Conservation (phyloP, 1,140 invertebrate genomes). For the Acromyrmex heyeri region DNA sequence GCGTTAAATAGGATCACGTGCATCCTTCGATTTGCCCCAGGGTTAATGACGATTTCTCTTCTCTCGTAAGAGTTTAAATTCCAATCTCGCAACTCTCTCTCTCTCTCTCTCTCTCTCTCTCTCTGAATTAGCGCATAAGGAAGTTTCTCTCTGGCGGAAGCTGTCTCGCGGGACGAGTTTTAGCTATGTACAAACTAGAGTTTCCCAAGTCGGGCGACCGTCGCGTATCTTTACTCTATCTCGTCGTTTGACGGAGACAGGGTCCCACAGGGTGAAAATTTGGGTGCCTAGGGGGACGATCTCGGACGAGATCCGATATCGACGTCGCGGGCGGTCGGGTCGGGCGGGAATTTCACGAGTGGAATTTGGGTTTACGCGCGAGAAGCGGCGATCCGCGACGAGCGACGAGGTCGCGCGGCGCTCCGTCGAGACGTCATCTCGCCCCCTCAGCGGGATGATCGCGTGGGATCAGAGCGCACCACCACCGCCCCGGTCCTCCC, state of each 20-base stretch:
- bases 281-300: not conserved
- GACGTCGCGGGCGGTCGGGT: slow-evolving; percentile 10
- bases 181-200: not conserved
- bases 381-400: slow-evolving; percentile 36
- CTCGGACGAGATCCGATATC: slow-evolving; percentile 19
- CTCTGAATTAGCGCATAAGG: not conserved
- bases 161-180: slow-evolving; percentile 12
- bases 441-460: not conserved
- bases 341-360: slow-evolving; percentile 8
- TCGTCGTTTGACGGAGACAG: not conserved
- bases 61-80: slow-evolving; percentile 15
- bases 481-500: not conserved
- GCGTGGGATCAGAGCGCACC: slow-evolving; percentile 13
- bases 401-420: not conserved
- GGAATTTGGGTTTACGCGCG: slow-evolving; percentile 46
- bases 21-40: not conserved
- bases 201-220: not conserved
- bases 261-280: not conserved
- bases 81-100: not conserved
- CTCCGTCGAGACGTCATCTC: slow-evolving; percentile 42
- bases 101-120: too few relatives aligned
- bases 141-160: not conserved
- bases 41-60: not conserved
- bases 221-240: not conserved
- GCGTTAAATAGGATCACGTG: not conserved